phyloP scores from a whole-genome alignment of 1,140 invertebrate genomes.

The Heterodera carotae region DNA sequence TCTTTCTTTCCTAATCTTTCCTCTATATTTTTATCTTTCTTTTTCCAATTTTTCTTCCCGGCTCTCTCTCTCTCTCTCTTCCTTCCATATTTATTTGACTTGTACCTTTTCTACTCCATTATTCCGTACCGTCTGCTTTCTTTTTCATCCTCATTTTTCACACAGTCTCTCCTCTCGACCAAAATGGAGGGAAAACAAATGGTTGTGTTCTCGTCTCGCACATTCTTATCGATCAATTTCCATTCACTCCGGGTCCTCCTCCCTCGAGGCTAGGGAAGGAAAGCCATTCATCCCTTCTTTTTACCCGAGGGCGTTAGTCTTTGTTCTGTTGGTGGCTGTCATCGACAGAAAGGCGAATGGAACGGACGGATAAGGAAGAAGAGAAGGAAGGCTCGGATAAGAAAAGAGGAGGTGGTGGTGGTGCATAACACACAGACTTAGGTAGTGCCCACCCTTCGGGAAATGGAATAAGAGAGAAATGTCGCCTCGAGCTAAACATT shows the following conservation, averaged over 20 bases:
- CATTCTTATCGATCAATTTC: slow-evolving; percentile 1
- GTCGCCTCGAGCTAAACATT: neutral
- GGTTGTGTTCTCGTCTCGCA: neutral
- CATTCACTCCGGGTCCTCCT: neutral
- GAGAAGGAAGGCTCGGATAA: neutral
- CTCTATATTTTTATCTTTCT: neutral
- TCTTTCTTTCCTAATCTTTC: neutral
- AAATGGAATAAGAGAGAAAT: neutral
- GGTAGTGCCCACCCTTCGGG: neutral
- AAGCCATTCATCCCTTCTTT: neutral
- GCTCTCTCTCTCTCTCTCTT: neutral
- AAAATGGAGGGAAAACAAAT: neutral
- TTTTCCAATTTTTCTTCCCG: neutral
- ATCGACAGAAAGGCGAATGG: slow-evolving; percentile 10
- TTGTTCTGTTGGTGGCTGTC: slow-evolving; percentile 16
- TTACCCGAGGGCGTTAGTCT: slow-evolving; percentile 2
- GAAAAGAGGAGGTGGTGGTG: neutral
- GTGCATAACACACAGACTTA: neutral
- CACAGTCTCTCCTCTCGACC: slow-evolving; percentile 4
- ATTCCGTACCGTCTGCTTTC: neutral
- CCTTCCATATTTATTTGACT: neutral
- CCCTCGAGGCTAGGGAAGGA: neutral
- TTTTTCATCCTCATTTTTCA: neutral
- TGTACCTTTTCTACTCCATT: neutral
- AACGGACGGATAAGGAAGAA: slow-evolving; percentile 4